phyloP scores from a whole-genome alignment of 2,113 vertebrate genomes.

The Coregonus clupeaformis region DNA sequence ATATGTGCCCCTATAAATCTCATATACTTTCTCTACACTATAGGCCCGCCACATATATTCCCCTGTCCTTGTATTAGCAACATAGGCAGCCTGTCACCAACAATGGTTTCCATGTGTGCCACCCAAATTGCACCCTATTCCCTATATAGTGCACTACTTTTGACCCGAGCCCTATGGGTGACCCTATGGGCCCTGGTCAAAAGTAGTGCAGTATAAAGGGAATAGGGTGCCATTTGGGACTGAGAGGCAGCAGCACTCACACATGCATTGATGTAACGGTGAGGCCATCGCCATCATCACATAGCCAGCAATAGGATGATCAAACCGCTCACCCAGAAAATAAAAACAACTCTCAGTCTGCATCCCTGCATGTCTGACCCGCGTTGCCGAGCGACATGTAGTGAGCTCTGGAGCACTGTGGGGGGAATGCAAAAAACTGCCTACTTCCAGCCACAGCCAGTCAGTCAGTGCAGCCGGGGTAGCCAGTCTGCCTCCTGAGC shows the following conservation, averaged over 20 bases:
- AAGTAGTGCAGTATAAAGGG: no score
- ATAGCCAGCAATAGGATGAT: not conserved
- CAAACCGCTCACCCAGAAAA: no score
- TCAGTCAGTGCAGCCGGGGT: no score
- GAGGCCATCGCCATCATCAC: not conserved
- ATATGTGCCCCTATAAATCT: conserved; percentile 14
- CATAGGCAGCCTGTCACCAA: not conserved
- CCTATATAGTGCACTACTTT: conserved; percentile 7
- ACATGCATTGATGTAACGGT: conserved; percentile 14
- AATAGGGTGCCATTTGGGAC: not conserved
- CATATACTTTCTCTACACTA: conserved; percentile 10
- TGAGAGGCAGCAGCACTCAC: not conserved
- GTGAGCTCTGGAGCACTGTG: conserved; percentile 28
- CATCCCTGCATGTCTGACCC: not conserved
- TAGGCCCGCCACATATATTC: not conserved
- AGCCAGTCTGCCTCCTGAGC: conserved; percentile 12
- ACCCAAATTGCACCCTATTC: not conserved
- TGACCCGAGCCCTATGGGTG: not conserved
- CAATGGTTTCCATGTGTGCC: not conserved
- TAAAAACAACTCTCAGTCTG: no score
- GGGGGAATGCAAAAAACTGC: conserved; percentile 10
- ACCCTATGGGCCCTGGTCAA: no score
- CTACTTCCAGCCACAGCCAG: no score
- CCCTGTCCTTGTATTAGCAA: not conserved
- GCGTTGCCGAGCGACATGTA: not conserved